phyloP scores from a whole-genome alignment of 1,140 invertebrate genomes.

The Mesaphorura yosii region DNA sequence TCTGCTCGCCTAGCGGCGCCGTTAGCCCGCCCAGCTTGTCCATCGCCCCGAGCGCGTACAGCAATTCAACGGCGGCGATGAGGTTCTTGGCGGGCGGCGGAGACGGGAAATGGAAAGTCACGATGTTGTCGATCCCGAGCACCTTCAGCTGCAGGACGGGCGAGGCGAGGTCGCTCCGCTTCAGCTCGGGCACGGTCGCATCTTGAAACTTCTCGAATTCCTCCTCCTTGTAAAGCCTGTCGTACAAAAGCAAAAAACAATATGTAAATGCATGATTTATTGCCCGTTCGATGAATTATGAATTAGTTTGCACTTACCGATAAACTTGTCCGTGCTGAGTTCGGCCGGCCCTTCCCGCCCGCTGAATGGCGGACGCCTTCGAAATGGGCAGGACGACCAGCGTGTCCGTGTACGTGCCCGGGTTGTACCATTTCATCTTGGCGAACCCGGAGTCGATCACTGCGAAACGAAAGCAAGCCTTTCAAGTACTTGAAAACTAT shows the following conservation, averaged over 20 bases:
- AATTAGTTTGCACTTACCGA: slow-evolving; percentile 30
- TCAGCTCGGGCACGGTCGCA: slow-evolving; percentile 81
- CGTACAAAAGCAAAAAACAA: slow-evolving; percentile 31
- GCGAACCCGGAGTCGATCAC: slow-evolving; percentile 95
- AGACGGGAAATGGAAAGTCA: slow-evolving; percentile 71
- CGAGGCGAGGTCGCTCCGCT: slow-evolving; percentile 70
- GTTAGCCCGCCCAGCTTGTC: slow-evolving; percentile 71
- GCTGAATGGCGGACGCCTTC: slow-evolving; percentile 77
- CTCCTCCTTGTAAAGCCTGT: slow-evolving; percentile 61
- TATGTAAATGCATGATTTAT: slow-evolving; percentile 14
- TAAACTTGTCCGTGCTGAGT: slow-evolving; percentile 69
- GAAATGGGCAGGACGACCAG: slow-evolving; percentile 74
- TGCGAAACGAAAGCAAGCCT: slow-evolving; percentile 36
- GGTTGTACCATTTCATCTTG: slow-evolving; percentile 85
- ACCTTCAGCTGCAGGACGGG: slow-evolving; percentile 88
- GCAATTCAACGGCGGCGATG: slow-evolving; percentile 68
- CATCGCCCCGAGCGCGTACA: slow-evolving; percentile 76
- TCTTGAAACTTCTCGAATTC: slow-evolving; percentile 57
- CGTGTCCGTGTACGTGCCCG: slow-evolving; percentile 68
- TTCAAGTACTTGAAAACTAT: not conserved
- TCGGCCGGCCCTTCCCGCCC: slow-evolving; percentile 83
- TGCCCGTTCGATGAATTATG: not conserved
- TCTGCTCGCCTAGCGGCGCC: slow-evolving; percentile 61
- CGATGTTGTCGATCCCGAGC: slow-evolving; percentile 80
- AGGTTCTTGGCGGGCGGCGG: slow-evolving; percentile 81